Percentiles rank a stretch among this genome's conserved stretches.
phyloP scores from a whole-genome alignment of 2,113 vertebrate genomes.

The Dasyurus viverrinus region DNA sequence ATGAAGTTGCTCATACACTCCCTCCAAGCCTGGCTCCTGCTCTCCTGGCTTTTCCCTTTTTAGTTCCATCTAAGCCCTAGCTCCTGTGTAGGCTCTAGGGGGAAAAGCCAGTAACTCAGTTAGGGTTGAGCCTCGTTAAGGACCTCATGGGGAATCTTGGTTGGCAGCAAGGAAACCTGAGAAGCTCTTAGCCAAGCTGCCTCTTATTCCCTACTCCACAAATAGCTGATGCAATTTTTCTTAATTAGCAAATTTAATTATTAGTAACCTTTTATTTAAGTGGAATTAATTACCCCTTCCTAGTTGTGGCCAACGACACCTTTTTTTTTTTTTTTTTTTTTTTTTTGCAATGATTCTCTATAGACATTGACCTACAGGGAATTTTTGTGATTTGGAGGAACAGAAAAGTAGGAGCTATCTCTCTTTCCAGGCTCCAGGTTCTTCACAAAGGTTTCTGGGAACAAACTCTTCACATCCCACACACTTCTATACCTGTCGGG shows the following conservation, averaged over 20 bases:
- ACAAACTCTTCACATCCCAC: background rate
- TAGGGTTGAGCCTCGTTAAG: background rate
- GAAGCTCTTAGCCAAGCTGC: background rate
- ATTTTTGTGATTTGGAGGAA: background rate
- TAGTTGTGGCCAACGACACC: conserved; percentile 12
- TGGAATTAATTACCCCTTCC: conserved; percentile 57
- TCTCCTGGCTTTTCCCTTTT: background rate
- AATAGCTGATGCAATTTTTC: conserved; percentile 58
- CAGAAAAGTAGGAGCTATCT: background rate
- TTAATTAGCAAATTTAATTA: conserved; percentile 66
- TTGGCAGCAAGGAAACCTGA: conserved; percentile 11
- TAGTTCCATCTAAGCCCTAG: background rate
- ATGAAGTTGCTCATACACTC: background rate
- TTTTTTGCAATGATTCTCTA: background rate
- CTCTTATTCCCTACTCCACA: background rate
- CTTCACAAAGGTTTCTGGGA: conserved; percentile 47
- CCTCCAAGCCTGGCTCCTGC: background rate
- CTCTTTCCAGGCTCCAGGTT: background rate
- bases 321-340: background rate
- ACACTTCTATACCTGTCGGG: conserved; percentile 39
- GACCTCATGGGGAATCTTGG: background rate
- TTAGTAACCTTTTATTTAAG: conserved; percentile 61
- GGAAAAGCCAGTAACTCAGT: background rate
- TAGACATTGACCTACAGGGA: conserved; percentile 22
- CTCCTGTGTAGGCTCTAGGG: background rate